A percentile compares a stretch with the other conserved stretches of the same genome.
Evolutionary conservation across 1,140 invertebrate species (phyloP).

Genomic region (Mycetomoellerius zeteki): DNA sequence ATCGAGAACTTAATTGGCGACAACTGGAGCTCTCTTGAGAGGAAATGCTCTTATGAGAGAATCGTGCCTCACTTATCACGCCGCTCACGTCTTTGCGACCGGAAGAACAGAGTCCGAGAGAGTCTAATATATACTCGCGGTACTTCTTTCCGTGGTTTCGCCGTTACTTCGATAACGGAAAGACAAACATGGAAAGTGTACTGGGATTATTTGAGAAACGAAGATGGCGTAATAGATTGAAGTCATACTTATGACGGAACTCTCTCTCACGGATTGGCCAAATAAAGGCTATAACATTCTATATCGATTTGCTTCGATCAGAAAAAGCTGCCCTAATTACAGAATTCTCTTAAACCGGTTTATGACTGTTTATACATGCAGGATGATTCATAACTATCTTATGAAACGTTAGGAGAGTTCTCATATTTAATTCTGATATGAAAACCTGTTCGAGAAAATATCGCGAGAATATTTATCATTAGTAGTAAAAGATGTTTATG

Average conservation of each 20-base stretch:
- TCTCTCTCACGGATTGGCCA: background rate
- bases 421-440: background rate
- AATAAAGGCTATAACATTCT: background rate
- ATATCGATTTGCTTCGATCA: background rate
- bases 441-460: conserved; percentile 1
- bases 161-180: conserved; percentile 43
- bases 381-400: conserved; percentile 1
- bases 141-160: conserved; percentile 54
- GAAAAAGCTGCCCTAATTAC: conserved; percentile 10
- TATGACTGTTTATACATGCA: conserved; percentile 4
- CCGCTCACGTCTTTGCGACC: conserved; percentile 60
- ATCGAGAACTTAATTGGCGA: conserved; percentile 65
- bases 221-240: background rate
- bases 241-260: background rate
- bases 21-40: conserved; percentile 40
- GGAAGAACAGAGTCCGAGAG: conserved; percentile 70
- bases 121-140: conserved; percentile 15
- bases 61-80: conserved; percentile 60
- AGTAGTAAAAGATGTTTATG: too few relatives aligned
- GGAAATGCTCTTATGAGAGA: conserved; percentile 42
- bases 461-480: background rate
- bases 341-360: conserved; percentile 24
- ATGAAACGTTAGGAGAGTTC: background rate
- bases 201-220: conserved; percentile 24
- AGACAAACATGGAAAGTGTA: conserved; percentile 43